Conservation (phyloP, 2,113 vertebrate species). For the Pterocles orientalis region DNA sequence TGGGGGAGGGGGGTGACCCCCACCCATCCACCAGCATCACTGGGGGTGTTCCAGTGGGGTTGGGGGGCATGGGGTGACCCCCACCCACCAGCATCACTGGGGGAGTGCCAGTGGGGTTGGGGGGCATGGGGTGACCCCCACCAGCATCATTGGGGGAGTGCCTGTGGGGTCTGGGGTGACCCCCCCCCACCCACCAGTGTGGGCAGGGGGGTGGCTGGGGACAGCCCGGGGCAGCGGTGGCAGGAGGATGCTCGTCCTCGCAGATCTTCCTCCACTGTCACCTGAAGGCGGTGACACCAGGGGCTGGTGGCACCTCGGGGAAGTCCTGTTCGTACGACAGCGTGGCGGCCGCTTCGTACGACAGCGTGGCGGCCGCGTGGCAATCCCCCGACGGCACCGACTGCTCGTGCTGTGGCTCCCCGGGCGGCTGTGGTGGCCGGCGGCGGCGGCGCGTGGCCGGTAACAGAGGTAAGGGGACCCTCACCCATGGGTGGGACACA, state of each 20-base stretch:
- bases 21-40: no score
- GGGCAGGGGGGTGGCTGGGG: no score
- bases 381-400: not conserved
- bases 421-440: not conserved
- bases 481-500: no score
- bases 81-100: no score
- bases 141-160: no score
- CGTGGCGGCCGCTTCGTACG: not conserved
- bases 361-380: not conserved
- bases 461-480: not conserved
- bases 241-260: not conserved
- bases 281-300: not conserved
- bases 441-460: not conserved
- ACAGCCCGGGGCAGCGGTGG: not conserved
- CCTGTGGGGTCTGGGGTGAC: no score
- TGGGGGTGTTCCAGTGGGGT: no score
- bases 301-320: not conserved
- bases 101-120: no score
- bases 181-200: no score
- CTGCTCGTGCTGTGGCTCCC: not conserved
- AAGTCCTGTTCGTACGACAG: not conserved
- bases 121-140: no score
- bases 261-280: conserved; percentile 21
- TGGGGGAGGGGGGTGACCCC: no score
- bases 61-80: no score